Evolutionary conservation across 2,888 invertebrate species (phyloP).

Genomic region (Carabus problematicus): DNA sequence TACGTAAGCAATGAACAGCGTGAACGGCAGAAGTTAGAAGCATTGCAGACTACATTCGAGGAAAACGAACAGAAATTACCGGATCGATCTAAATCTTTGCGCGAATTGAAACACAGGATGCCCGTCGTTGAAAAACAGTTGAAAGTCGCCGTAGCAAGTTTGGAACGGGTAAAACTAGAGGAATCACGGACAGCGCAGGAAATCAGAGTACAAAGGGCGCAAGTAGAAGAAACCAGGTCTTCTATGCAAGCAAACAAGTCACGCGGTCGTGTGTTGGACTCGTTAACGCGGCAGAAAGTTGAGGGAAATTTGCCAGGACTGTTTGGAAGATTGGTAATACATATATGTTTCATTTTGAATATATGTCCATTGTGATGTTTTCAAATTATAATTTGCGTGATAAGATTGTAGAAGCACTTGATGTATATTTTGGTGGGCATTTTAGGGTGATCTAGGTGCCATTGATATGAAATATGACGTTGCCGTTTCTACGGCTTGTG

Average conservation of each 20-base stretch:
- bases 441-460: slow-evolving; percentile 78
- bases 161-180: slow-evolving; percentile 62
- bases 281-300: slow-evolving; percentile 81
- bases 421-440: background rate
- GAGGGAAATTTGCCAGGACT: slow-evolving; percentile 84
- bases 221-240: slow-evolving; percentile 74
- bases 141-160: slow-evolving; percentile 60
- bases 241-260: slow-evolving; percentile 76
- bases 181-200: slow-evolving; percentile 62
- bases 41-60: slow-evolving; percentile 60
- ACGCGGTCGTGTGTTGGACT: slow-evolving; percentile 74
- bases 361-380: slow-evolving; percentile 35
- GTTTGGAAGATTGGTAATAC: slow-evolving; percentile 85
- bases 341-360: background rate
- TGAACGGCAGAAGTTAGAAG: slow-evolving; percentile 71
- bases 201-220: slow-evolving; percentile 60
- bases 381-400: slow-evolving; percentile 9
- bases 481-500: slow-evolving; percentile 94
- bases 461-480: slow-evolving; percentile 93
- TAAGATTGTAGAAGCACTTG: background rate
- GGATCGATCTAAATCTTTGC: slow-evolving; percentile 58
- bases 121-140: slow-evolving; percentile 63
- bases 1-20: slow-evolving; percentile 71
- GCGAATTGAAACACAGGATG: slow-evolving; percentile 60
- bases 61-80: slow-evolving; percentile 58